These are phyloP conservation scores for Sarcophaga rosellei DNA, from an alignment of 2,888 invertebrate genomes.

Conservation along the genomic window DNA sequence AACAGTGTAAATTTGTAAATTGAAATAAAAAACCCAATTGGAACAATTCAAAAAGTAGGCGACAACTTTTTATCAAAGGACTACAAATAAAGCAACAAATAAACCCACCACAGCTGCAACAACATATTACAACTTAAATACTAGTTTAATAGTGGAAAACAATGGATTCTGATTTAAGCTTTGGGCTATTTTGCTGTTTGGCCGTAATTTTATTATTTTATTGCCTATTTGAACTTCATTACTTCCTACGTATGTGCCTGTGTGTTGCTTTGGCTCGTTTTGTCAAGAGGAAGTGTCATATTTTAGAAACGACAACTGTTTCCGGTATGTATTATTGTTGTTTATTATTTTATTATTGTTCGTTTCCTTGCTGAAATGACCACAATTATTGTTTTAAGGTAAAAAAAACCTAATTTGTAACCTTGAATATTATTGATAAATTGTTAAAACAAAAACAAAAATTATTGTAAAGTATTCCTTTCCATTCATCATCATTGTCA, in stretches of 20 bases:
- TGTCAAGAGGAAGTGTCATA: slow-evolving; percentile 85
- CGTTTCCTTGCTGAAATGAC: not conserved
- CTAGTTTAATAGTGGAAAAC: not conserved
- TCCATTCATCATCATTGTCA: too few species aligned
- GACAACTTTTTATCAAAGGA: not conserved
- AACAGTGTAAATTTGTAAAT: slow-evolving; percentile 37
- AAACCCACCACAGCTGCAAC: slow-evolving; percentile 49
- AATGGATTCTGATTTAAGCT: slow-evolving; percentile 71
- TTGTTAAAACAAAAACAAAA: too few species aligned
- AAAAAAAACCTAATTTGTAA: not conserved
- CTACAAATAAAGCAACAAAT: slow-evolving; percentile 14
- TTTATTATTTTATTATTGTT: slow-evolving; percentile 12
- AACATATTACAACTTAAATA: not conserved
- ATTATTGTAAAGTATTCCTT: too few species aligned
- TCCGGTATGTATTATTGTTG: slow-evolving; percentile 83
- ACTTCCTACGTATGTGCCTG: slow-evolving; percentile 87
- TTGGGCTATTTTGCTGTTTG: slow-evolving; percentile 76
- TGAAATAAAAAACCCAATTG: slow-evolving; percentile 31
- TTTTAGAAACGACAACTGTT: slow-evolving; percentile 86
- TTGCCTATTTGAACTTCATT: slow-evolving; percentile 87
- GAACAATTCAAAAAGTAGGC: slow-evolving; percentile 18
- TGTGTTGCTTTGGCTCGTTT: slow-evolving; percentile 86
- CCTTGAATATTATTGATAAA: not conserved
- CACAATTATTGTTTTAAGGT: not conserved
- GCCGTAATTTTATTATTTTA: slow-evolving; percentile 82